Base-by-base conservation (phyloP, 2,888 invertebrate genomes). In the Mimas tiliae region DNA sequence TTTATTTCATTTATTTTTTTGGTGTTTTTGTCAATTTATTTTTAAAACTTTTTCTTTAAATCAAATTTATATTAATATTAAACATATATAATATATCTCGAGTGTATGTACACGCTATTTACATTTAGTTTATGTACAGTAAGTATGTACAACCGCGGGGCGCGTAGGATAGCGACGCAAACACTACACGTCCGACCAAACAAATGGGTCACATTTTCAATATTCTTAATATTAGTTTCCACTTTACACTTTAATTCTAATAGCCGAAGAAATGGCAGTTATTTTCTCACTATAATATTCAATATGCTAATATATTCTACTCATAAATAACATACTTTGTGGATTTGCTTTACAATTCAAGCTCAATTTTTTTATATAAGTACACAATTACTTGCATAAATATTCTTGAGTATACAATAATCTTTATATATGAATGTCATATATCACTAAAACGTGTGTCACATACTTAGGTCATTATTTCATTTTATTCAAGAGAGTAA, bases 101-200 rank as follows among this genome's bases (percentile, higher is more conserved):
- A 81, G 83, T 88, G 84, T 92, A 93, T 93, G 90, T 91, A 93
- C 92, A 92, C 70, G 76, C 70, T 91, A 89, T 92, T 79, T 91
- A 91, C 92, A 91, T 76, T 83, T 78, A 75, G 71, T 90, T 34
- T 74, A 77, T 76, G 72, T 74, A 74, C 73, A 74, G 7, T 74
- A 71, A 72, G 71, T 80, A 81, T 79, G 73, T 79, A 81, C 80
- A 79, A 68, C 67, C 67, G 50, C 63, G 51, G 51, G 51, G 45
- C 45, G 21, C 53, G 21, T 33, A 7, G 16, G 16, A 50, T 19
- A 11, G 19, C 14, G 14, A 8, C 63, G 34, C 72, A 3, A 12
- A 45, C 14, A 50, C 12, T 38, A 38, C 48, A 63, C 45, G 38
- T 42, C 58, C 42, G 38, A 19, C 58, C 58, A 38, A 48, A 16